A percentile compares a stretch with the other conserved stretches of the same genome.
Evolutionary conservation across 2,797 vertebrate genomes (phyloP).

Genomic region (Smutsia gigantea): DNA sequence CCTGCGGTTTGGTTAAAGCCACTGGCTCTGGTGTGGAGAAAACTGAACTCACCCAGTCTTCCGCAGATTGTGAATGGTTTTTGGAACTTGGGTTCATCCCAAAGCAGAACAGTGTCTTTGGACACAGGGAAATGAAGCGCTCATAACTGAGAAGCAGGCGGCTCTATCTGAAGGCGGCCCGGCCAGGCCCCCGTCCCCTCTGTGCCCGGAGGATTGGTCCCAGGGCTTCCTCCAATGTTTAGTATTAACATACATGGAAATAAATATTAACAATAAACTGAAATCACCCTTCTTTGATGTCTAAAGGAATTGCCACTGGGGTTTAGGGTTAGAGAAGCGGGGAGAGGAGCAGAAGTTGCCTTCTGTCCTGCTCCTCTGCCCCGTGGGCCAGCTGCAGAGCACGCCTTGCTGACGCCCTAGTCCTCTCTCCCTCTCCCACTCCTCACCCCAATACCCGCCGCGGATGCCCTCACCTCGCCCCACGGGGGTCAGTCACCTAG

Average conservation of each 20-base stretch:
- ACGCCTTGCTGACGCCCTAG: accelerated
- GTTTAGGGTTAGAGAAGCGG: not conserved
- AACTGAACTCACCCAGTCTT: not conserved
- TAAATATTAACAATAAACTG: not conserved
- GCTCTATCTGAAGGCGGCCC: no score
- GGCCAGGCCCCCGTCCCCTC: accelerated
- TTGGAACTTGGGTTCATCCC: not conserved
- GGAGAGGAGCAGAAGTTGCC: accelerated
- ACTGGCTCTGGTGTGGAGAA: no score
- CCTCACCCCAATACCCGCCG: no score
- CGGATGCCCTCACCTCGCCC: not conserved
- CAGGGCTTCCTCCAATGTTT: not conserved
- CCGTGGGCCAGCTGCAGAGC: not conserved
- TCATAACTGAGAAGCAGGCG: not conserved
- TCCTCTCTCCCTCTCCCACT: no score
- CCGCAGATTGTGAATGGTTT: not conserved
- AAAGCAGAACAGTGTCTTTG: not conserved
- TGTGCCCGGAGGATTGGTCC: not conserved
- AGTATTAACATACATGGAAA: not conserved
- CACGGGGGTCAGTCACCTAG: not conserved
- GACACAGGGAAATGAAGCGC: not conserved
- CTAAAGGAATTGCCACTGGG: not conserved
- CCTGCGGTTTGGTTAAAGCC: not conserved
- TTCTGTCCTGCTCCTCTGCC: not conserved
- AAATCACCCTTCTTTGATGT: not conserved